These are phyloP conservation scores for Mastigias papua DNA, from an alignment of 30 jellyfish, hydroid and myxozoan genomes.

Conservation along the genomic window DNA sequence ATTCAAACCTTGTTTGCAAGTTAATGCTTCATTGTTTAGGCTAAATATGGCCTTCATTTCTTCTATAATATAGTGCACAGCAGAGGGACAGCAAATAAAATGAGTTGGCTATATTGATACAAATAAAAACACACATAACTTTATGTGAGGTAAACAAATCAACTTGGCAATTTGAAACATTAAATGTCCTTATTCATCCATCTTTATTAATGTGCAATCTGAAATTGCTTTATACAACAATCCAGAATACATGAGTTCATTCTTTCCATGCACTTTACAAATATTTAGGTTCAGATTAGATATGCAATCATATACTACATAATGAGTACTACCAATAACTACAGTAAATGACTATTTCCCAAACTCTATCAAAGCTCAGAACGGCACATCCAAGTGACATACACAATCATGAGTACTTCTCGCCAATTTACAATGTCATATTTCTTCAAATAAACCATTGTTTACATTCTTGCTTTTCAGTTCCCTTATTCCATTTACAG, in stretches of 20 bases:
- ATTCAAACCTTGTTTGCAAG: too few species aligned
- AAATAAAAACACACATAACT: too few species aligned
- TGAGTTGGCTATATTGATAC: too few species aligned
- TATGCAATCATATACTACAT: too few species aligned
- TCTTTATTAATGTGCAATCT: not conserved
- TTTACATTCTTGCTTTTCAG: conserved; percentile 64
- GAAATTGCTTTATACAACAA: not conserved
- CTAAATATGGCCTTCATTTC: too few species aligned
- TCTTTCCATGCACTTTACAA: not conserved
- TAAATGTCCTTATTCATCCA: not conserved
- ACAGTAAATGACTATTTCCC: too few species aligned
- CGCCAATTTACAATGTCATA: not conserved
- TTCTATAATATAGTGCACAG: too few species aligned
- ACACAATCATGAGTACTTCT: not conserved
- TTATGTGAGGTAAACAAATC: too few species aligned
- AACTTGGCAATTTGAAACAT: too few species aligned
- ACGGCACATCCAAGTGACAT: not conserved
- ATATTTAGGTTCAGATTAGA: not conserved
- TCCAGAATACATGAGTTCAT: not conserved
- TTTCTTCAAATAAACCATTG: conserved; percentile 58
- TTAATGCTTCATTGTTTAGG: too few species aligned
- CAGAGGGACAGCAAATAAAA: too few species aligned
- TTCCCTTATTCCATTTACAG: conserved; percentile 75
- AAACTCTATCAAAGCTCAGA: not conserved
- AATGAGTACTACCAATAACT: too few species aligned